Conservation (phyloP, 2,888 invertebrate species). For the Axea sp. region DNA sequence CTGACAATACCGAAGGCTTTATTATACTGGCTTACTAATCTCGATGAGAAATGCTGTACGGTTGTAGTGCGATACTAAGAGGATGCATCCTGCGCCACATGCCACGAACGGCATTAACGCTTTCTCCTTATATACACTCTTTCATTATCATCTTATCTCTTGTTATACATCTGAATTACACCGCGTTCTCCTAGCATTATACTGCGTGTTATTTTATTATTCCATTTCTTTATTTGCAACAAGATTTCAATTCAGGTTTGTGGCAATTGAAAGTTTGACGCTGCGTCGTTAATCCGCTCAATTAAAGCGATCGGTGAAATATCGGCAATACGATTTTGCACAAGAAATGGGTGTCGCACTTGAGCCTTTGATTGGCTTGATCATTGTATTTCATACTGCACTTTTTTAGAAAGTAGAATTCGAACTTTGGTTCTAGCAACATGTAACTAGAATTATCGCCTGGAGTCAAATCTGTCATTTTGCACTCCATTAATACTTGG, state of each 20-base stretch:
- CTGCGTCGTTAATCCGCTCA: no score
- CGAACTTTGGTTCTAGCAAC: slow-evolving; percentile 1
- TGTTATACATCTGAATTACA: slow-evolving; percentile 60
- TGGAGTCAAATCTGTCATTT: slow-evolving; percentile 8
- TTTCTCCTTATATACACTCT: slow-evolving; percentile 59
- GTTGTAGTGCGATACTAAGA: slow-evolving; percentile 35
- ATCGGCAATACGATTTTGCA: no score
- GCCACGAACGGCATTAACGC: slow-evolving; percentile 55
- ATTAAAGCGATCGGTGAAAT: no score
- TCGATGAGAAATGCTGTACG: slow-evolving; percentile 50
- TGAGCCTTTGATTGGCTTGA: slow-evolving; percentile 11
- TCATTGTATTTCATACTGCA: slow-evolving; percentile 1
- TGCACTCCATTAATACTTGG: slow-evolving; percentile 16
- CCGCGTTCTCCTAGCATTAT: slow-evolving; percentile 11
- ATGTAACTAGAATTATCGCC: slow-evolving; percentile 10
- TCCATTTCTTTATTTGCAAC: slow-evolving; percentile 3
- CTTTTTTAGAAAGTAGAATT: slow-evolving; percentile 45
- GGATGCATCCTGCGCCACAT: slow-evolving; percentile 59
- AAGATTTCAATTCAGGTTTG: neutral
- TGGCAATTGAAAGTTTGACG: no score
- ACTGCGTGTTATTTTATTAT: slow-evolving; percentile 26
- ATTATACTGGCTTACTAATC: slow-evolving; percentile 58
- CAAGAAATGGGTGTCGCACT: slow-evolving; percentile 12
- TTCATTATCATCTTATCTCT: slow-evolving; percentile 62
- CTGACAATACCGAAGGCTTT: slow-evolving; percentile 48